These are phyloP conservation scores for Lasioglossum lativentre DNA, from an alignment of 2,888 invertebrate genomes.

Conservation along the genomic window DNA sequence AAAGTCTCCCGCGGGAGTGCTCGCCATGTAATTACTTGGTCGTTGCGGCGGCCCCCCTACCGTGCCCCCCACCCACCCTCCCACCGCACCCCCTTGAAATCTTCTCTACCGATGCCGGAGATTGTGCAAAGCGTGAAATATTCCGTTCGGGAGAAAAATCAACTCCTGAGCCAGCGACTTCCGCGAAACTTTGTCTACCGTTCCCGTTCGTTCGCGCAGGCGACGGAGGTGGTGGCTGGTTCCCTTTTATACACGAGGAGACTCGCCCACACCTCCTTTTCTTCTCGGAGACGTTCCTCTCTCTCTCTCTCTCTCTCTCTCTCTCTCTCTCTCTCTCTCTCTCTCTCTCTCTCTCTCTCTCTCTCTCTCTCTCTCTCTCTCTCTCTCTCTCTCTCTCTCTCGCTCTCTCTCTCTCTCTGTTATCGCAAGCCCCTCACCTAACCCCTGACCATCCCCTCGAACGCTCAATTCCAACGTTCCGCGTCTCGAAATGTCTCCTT, in stretches of 20 bases:
- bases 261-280: slow-evolving; percentile 10
- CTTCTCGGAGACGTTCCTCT: not conserved
- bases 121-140: slow-evolving; percentile 49
- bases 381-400: too few species aligned
- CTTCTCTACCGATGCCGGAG: slow-evolving; percentile 6
- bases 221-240: too few species aligned
- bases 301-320: too few species aligned
- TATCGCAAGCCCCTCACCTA: slow-evolving; percentile 9
- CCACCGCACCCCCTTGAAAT: not conserved
- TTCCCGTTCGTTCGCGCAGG: not conserved
- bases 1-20: slow-evolving; percentile 50
- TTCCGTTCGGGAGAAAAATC: slow-evolving; percentile 49
- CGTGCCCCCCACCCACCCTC: not conserved
- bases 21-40: slow-evolving; percentile 58
- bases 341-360: too few species aligned
- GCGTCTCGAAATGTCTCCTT: not conserved
- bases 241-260: not conserved
- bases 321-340: too few species aligned
- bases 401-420: too few species aligned
- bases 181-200: slow-evolving; percentile 36
- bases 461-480: slow-evolving; percentile 35
- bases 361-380: too few species aligned
- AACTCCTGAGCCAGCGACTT: slow-evolving; percentile 11
- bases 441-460: slow-evolving; percentile 15
- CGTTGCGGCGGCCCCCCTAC: slow-evolving; percentile 10